Conservation (phyloP, 2,888 invertebrate genomes). For the Lasioglossum morio region DNA sequence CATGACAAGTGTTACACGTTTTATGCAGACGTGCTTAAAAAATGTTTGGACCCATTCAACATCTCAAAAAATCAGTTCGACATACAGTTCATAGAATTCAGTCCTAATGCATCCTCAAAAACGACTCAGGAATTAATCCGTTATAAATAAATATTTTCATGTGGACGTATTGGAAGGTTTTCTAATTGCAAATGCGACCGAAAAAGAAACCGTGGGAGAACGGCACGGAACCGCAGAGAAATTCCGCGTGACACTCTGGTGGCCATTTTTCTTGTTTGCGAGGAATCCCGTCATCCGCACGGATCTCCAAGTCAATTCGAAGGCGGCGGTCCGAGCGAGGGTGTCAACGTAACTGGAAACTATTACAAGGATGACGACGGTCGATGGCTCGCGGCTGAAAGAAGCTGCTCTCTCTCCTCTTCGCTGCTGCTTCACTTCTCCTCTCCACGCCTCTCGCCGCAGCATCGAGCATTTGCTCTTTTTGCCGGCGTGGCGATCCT, state of each 20-base stretch:
- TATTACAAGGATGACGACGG: conserved; percentile 18
- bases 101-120: not conserved
- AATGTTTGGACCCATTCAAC: no score
- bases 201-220: not conserved
- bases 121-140: not conserved
- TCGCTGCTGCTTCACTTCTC: not conserved
- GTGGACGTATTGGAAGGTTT: not conserved
- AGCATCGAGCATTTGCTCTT: conserved; percentile 12
- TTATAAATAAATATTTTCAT: not conserved
- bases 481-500: conserved; percentile 29
- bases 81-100: no score
- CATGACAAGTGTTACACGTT: no score
- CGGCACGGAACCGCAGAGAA: not conserved
- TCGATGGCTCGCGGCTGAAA: not conserved
- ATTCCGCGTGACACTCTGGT: not conserved
- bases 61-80: no score
- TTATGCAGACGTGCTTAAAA: no score
- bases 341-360: conserved; percentile 6
- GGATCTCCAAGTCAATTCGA: conserved; percentile 9
- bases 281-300: not conserved
- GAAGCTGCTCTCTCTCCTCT: not conserved
- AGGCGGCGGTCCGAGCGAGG: not conserved
- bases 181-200: not conserved
- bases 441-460: not conserved
- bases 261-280: conserved; percentile 1